A percentile compares a stretch with the other conserved stretches of the same genome.
Conservation (phyloP, 2,113 vertebrate genomes). For the Aplodontia rufa region DNA sequence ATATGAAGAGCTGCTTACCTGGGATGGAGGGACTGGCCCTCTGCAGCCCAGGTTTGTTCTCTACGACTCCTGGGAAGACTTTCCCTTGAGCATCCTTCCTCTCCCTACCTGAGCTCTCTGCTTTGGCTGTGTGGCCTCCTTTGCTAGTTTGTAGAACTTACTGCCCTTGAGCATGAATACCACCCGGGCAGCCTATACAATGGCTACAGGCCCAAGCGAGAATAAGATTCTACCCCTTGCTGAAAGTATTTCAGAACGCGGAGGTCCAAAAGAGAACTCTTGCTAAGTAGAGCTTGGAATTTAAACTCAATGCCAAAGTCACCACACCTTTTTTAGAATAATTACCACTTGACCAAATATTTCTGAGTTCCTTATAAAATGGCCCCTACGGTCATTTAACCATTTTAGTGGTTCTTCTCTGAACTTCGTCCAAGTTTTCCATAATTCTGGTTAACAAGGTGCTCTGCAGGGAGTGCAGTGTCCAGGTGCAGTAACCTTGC, state of each 20-base stretch:
- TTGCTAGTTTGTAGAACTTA: neutral
- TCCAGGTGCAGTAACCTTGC: conserved; percentile 60
- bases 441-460: conserved; percentile 65
- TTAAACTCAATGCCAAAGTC: conserved; percentile 56
- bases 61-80: neutral
- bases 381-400: conserved; percentile 67
- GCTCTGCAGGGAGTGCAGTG: conserved; percentile 49
- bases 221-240: neutral
- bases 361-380: conserved; percentile 75
- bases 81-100: neutral
- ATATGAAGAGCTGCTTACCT: neutral
- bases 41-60: neutral
- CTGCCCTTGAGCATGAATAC: neutral
- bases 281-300: conserved; percentile 34
- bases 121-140: neutral
- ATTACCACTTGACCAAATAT: conserved; percentile 79
- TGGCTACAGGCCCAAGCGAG: neutral
- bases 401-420: conserved; percentile 74
- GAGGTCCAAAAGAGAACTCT: neutral
- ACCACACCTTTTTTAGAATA: conserved; percentile 65
- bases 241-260: neutral
- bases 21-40: neutral
- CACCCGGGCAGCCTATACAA: neutral
- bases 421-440: conserved; percentile 70
- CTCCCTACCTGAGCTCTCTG: neutral